These are phyloP conservation scores for Cyanoramphus novaezelandiae DNA, from an alignment of 2,113 vertebrate genomes.

Conservation along the genomic window DNA sequence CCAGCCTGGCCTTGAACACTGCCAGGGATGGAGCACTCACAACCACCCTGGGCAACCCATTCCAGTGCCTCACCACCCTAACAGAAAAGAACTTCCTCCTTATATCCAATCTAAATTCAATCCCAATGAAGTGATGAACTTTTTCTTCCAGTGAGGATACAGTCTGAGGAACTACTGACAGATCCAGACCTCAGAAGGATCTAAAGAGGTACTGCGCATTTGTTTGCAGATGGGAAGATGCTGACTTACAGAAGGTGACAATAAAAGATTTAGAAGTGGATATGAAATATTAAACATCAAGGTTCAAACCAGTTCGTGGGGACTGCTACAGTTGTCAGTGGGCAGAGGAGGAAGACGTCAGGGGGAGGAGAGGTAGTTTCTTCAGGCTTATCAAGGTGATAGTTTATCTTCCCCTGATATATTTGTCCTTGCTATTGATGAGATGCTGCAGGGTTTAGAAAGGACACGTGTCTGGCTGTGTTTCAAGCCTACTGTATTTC, in stretches of 20 bases:
- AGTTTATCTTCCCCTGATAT: neutral
- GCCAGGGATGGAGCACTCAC: too few relatives aligned
- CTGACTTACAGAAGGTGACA: neutral
- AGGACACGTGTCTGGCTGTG: neutral
- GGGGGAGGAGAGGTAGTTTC: neutral
- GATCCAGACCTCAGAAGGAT: neutral
- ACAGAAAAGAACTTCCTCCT: too few relatives aligned
- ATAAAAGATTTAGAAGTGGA: neutral
- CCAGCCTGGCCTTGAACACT: too few relatives aligned
- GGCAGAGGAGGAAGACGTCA: neutral
- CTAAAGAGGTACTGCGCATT: neutral
- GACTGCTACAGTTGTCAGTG: neutral
- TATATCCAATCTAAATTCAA: neutral
- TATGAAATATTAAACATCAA: neutral
- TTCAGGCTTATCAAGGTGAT: neutral
- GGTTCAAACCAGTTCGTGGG: neutral
- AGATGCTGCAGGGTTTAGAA: neutral
- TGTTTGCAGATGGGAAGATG: neutral
- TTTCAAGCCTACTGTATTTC: neutral
- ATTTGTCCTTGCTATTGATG: neutral
- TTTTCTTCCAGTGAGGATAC: neutral
- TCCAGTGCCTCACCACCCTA: too few relatives aligned
- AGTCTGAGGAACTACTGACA: neutral
- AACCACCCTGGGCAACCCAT: too few relatives aligned
- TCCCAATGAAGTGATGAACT: neutral